Conservation (phyloP, 2,797 vertebrate genomes). For the Myotis planiceps region DNA sequence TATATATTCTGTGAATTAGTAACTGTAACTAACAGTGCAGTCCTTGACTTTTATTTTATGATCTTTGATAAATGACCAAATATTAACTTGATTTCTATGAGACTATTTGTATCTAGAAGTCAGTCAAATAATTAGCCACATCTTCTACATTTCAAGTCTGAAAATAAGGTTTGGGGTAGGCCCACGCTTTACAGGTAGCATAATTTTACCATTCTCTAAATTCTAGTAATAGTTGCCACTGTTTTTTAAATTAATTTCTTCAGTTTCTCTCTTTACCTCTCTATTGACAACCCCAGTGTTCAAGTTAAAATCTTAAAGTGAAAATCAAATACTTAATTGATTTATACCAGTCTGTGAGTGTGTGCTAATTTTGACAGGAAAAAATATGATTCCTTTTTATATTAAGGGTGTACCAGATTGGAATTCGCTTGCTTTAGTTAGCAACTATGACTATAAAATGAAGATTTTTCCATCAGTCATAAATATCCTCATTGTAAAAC, state of each 20-base stretch:
- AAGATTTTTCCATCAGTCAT: slow-evolving; percentile 3
- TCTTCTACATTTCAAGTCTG: slow-evolving; percentile 40
- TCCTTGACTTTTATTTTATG: slow-evolving; percentile 39
- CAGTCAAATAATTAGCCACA: neutral
- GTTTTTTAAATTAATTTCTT: neutral
- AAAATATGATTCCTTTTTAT: slow-evolving; percentile 36
- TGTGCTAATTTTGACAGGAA: slow-evolving; percentile 7
- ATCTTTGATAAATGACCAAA: slow-evolving; percentile 31
- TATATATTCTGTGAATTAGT: slow-evolving; percentile 18
- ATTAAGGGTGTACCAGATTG: neutral
- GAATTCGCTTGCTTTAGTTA: slow-evolving; percentile 36
- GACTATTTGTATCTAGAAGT: slow-evolving; percentile 37
- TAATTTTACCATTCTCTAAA: slow-evolving; percentile 54
- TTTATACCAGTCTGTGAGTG: neutral
- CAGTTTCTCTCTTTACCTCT: slow-evolving; percentile 27
- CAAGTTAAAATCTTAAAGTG: neutral
- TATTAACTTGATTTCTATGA: slow-evolving; percentile 30
- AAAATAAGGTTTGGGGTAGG: slow-evolving; percentile 35
- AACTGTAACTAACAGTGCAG: neutral
- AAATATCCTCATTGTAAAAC: slow-evolving; percentile 43
- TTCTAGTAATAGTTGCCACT: slow-evolving; percentile 37
- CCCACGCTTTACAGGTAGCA: neutral
- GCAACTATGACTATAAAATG: slow-evolving; percentile 36
- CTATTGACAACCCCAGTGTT: neutral
- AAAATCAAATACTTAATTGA: slow-evolving; percentile 35